phyloP scores from a whole-genome alignment of 2,888 invertebrate species.

The Melieria crassipennis region DNA sequence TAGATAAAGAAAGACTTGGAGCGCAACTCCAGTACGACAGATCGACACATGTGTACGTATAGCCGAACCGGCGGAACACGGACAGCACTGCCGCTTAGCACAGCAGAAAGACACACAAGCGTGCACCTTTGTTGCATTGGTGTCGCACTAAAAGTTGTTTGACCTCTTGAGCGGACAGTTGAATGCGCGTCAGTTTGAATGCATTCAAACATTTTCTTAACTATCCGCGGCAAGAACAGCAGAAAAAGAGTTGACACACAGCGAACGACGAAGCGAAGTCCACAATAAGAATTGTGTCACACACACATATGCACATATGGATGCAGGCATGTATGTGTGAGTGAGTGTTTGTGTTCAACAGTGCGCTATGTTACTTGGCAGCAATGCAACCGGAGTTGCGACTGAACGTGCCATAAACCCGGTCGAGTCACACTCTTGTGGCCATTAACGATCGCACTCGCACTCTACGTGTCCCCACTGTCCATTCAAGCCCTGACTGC shows the following conservation, averaged over 20 bases:
- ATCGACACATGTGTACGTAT: not conserved
- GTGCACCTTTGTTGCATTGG: not conserved
- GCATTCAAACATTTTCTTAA: constrained; percentile 2
- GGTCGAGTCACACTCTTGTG: constrained; percentile 20
- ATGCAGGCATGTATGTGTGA: constrained; percentile 5
- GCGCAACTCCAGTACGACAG: not conserved
- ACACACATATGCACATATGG: constrained; percentile 14
- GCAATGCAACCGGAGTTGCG: constrained; percentile 9
- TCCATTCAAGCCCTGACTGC: too few relatives aligned
- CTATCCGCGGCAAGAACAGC: constrained; percentile 1
- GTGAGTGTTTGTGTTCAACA: not conserved
- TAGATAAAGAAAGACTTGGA: too few relatives aligned
- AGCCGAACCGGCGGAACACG: not conserved
- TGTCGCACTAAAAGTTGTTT: constrained; percentile 41
- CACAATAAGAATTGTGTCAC: constrained; percentile 37
- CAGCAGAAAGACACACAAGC: not conserved
- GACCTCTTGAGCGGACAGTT: constrained; percentile 40
- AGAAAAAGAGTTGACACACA: constrained; percentile 17
- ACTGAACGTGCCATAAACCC: constrained; percentile 34
- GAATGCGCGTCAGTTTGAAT: constrained; percentile 26
- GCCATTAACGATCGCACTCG: not conserved
- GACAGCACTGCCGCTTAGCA: not conserved
- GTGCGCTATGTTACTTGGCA: not conserved
- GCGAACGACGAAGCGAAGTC: not conserved
- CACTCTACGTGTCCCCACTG: too few relatives aligned